Conservation (phyloP, 2,888 invertebrate genomes). For the Theodoxus fluviatilis region DNA sequence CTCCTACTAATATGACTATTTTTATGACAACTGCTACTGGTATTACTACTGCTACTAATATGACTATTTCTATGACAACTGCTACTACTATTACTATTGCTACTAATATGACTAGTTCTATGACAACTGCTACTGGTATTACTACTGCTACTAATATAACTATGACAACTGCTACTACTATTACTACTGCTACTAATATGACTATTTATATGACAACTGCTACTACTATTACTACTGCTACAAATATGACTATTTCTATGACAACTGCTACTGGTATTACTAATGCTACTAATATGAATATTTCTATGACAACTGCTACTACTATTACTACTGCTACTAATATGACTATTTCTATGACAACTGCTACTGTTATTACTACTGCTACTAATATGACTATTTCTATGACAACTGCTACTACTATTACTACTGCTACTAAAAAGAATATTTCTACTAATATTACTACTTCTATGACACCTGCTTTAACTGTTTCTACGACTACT, state of each 20-base stretch:
- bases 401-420: conserved; percentile 8
- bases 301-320: conserved; percentile 21
- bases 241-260: conserved; percentile 20
- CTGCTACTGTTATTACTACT: conserved; percentile 12
- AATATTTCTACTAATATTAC: conserved; percentile 8
- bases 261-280: conserved; percentile 24
- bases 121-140: conserved; percentile 22
- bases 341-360: neutral
- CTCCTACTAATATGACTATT: conserved; percentile 18
- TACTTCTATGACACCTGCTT: conserved; percentile 7
- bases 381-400: conserved; percentile 11
- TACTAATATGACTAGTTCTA: conserved; percentile 23
- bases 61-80: neutral
- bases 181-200: neutral
- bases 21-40: conserved; percentile 14
- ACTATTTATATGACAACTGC: neutral
- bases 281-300: conserved; percentile 22
- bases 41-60: conserved; percentile 22
- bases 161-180: neutral
- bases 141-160: conserved; percentile 2
- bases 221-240: conserved; percentile 25
- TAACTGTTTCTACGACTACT: conserved; percentile 3
- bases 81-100: conserved; percentile 24
- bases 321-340: conserved; percentile 18
- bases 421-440: conserved; percentile 16